Base-by-base conservation (phyloP, 2,888 invertebrate genomes). In the Mimas tiliae region DNA sequence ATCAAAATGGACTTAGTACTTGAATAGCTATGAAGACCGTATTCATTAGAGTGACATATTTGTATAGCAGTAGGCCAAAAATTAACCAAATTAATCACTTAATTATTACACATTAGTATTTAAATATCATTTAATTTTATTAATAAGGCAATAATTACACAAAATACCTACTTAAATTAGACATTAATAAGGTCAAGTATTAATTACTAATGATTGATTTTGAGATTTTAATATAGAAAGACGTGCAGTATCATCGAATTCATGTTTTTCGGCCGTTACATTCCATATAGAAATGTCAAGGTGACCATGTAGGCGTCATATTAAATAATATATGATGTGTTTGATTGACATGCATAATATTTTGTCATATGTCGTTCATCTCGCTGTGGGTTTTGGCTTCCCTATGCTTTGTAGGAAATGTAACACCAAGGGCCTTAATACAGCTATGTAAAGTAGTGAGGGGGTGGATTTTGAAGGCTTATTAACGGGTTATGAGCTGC, bases 321-420 rank as follows among this genome's bases (percentile, higher is more conserved):
- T 34, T 52, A n/a, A 53, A 53, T 53, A 53, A 53, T 53, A 53
- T 33, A 53, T 53, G 8, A 53, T 45, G 11, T 14, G 27, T 53
- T 53, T 58, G 58, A 42, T 58, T 16, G 58, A 58, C 58, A 42
- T 58, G 27, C 33, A 33, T 52, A 12, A 52, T 52, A 21, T 50
- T 50, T 3, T 27, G 38, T 19, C 38, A 58, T 19, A 16, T 42
- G 16, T 16, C 1, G 38, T 42, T 38, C 58, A 42, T 52, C 14
- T 14, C 6, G 12, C 21, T 58, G 38, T 19, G 19, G 16, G 12
- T 19, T 12, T 55, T 58, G 1, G 6, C 58, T 58, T 42, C 58
- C 42, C 12, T 19, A 16, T 38, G 38, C 19, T 42, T n/a, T 38
- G 38, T 38, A 52, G 52, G 52, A 42, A 58, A 12, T 42, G 58